Base-by-base conservation (phyloP, 2,888 invertebrate species). In the Lacanobia wlatinum region DNA sequence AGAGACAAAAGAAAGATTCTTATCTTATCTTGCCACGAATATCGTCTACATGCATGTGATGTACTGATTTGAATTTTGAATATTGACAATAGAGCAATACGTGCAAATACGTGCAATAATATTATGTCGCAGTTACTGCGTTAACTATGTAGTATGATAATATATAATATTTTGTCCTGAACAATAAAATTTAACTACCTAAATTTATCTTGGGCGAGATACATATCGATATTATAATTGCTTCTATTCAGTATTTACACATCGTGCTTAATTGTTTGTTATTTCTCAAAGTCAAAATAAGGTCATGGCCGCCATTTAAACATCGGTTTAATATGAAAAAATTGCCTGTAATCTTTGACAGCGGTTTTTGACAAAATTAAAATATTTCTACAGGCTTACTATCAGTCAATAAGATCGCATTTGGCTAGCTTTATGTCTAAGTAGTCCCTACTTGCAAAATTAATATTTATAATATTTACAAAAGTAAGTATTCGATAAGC, bases 11-110 rank as follows among this genome's bases (percentile, higher is more conserved):
- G 34, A 34, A 5, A 34, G 34, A 34, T 34, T 34, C 5, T 74
- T 40, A n/a, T 71, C 34, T 23, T 46, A 12, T 28, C 21, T 53
- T 40, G 12, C 12, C 12, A 18, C 34, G 12, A 9, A 43, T 23
- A 34, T 4, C 2, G 14, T 40, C 8, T 38, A 18, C 38, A 38
- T 23, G 66, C 6, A 34, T 10, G n/a, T n/a, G n/a, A n/a, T n/a
- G n/a, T 38, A 65, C 43, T 52, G 12, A n/a, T 52, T 74, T 74
- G 16, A 34, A 10, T 18, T 48, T 9, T 38, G 23, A 34, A 46
- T 55, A 5, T 52, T 9, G 16, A 12, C 21, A 16, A 46, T 1
- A n/a, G 34, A 38, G n/a, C 18, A n/a, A n/a, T n/a, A n/a, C n/a
- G n/a, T n/a, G n/a, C n/a, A n/a, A 46, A 12, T 23, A 16, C 0